phyloP scores from a whole-genome alignment of 2,797 vertebrate genomes.

The Poecilia picta region DNA sequence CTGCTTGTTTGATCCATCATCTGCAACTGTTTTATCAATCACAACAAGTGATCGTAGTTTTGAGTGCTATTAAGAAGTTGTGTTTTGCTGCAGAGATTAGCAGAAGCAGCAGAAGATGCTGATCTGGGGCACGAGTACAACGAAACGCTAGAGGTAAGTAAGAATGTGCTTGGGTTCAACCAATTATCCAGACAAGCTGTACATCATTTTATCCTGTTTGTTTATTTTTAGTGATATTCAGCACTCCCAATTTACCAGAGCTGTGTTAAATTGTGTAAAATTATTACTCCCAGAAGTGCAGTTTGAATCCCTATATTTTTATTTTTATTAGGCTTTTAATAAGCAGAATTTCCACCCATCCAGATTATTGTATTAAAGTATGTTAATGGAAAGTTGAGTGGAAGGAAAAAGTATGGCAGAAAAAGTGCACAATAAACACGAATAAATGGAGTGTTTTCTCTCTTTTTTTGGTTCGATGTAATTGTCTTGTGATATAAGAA shows the following conservation, averaged over 20 bases:
- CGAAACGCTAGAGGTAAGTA: conserved; percentile 87
- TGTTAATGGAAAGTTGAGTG: neutral
- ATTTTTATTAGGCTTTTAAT: neutral
- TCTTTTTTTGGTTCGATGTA: neutral
- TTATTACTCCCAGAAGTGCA: neutral
- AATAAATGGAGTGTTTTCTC: neutral
- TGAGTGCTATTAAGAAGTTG: conserved; percentile 7
- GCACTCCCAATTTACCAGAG: neutral
- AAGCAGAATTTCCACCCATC: neutral
- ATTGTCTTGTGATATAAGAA: neutral
- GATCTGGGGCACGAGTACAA: conserved; percentile 94
- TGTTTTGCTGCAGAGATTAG: conserved; percentile 82
- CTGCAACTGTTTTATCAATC: neutral
- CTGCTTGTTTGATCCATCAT: neutral
- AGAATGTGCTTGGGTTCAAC: neutral
- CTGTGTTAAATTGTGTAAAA: neutral
- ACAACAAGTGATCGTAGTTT: neutral
- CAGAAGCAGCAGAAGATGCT: conserved; percentile 93
- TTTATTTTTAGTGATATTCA: neutral
- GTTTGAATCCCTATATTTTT: neutral
- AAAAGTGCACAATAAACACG: neutral
- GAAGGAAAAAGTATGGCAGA: neutral
- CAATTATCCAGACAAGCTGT: neutral
- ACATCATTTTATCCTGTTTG: neutral
- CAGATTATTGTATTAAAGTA: neutral